Percentiles rank a stretch among this genome's conserved stretches.
These are phyloP conservation scores for Heliothis virescens DNA, from an alignment of 1,140 invertebrate species.

Conservation along the genomic window DNA sequence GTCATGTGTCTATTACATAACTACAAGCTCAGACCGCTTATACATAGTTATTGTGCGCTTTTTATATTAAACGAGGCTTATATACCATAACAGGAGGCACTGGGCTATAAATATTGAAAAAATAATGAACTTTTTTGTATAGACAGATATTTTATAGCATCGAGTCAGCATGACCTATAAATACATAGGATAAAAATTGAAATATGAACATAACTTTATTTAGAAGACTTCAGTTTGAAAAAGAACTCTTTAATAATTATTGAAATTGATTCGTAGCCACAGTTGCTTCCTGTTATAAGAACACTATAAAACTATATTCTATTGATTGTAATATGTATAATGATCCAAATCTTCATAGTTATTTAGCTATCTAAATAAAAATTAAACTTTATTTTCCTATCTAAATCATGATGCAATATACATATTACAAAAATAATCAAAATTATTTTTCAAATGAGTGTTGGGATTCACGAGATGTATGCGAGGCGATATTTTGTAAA, in stretches of 20 bases:
- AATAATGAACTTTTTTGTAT: neutral
- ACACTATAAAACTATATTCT: slow-evolving; percentile 15
- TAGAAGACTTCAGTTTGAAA: no score
- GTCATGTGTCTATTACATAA: slow-evolving; percentile 47
- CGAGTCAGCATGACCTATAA: no score
- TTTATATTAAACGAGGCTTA: slow-evolving; percentile 36
- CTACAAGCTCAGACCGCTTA: slow-evolving; percentile 50
- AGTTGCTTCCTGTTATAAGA: slow-evolving; percentile 12
- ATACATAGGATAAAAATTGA: neutral
- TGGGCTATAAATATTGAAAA: slow-evolving; percentile 1
- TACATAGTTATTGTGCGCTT: slow-evolving; percentile 47
- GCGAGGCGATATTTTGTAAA: slow-evolving; percentile 59
- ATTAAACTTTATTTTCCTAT: slow-evolving; percentile 28
- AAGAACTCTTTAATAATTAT: neutral
- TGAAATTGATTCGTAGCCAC: neutral
- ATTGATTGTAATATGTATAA: slow-evolving; percentile 35
- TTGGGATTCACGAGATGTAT: slow-evolving; percentile 10
- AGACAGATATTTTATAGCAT: no score
- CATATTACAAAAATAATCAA: slow-evolving; percentile 36
- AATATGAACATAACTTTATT: neutral
- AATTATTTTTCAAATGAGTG: slow-evolving; percentile 41
- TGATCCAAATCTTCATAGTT: neutral
- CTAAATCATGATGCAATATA: slow-evolving; percentile 26
- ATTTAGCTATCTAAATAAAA: slow-evolving; percentile 5
- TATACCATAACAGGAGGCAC: slow-evolving; percentile 2